Percentiles rank a stretch among this genome's conserved stretches.
These are phyloP conservation scores for Fragum whitleyi DNA, from an alignment of 2,888 invertebrate genomes.

Conservation along the genomic window DNA sequence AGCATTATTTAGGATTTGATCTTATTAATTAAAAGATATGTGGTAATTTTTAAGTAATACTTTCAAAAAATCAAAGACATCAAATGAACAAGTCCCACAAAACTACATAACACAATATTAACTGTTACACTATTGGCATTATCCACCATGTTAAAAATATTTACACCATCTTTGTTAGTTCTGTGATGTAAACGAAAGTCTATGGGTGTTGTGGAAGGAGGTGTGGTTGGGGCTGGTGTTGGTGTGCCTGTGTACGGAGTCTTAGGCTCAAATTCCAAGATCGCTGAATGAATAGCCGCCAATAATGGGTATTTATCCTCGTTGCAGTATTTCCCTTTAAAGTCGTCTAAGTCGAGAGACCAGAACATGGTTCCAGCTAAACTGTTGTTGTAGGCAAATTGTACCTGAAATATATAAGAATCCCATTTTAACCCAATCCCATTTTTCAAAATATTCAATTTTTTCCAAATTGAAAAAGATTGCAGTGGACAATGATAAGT, in stretches of 20 bases:
- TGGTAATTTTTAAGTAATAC: too few species aligned
- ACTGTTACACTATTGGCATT: background rate
- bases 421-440: too few species aligned
- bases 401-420: constrained; percentile 86
- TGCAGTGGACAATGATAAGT: too few species aligned
- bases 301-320: constrained; percentile 76
- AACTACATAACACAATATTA: background rate
- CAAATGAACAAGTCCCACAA: background rate
- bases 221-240: constrained; percentile 29
- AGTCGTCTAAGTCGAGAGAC: constrained; percentile 81
- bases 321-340: constrained; percentile 75
- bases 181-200: constrained; percentile 53
- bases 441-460: too few species aligned
- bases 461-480: too few species aligned
- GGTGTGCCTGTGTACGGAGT: background rate
- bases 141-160: constrained; percentile 35
- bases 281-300: constrained; percentile 63
- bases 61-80: background rate
- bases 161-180: constrained; percentile 56
- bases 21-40: too few species aligned
- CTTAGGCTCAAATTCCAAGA: constrained; percentile 31
- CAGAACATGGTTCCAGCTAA: constrained; percentile 86
- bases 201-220: constrained; percentile 49
- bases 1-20: too few species aligned
- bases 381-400: constrained; percentile 91